Evolutionary conservation across 2,113 vertebrate species (phyloP), one percentile per base, ranked within the genome.

Genomic region (Bubo blakistoni): DNA sequence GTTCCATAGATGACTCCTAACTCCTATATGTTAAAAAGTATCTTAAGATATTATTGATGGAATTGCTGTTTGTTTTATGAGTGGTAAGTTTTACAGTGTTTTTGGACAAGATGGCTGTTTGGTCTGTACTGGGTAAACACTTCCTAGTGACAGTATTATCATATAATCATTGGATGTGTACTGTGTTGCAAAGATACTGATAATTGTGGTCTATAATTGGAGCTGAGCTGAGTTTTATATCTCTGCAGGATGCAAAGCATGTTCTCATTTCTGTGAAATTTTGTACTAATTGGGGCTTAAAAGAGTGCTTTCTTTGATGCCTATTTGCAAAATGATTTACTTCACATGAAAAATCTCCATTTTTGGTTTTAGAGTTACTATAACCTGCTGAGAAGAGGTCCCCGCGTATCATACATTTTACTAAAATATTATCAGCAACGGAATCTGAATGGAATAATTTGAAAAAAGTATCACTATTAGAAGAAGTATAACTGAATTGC

Each of bases 231-330:
- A 92, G 51, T 32, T 95, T 96, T 90, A 40, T 83, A 65, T 90
- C 92, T 94, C 96, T 90, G 76, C 82, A 93, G 92, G 90, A 94
- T 63, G 71, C 90, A 94, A 96, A 96, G 59, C 83, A 66, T 86
- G 34, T 20, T 74, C 71, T 93, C 66, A 74, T 90, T 90, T 88
- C 81, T 73, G 71, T 55, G 32, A 95, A 93, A 70, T 91, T 88
- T 92, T 90, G 2, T 78, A 67, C 88, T 96, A 94, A 96, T 86
- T 93, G 42, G 58, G 51, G 9, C 52, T 93, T 95, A 63, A 93
- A 92, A 66, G 1, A 1, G 16, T 71, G 14, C 42, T 77, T 69
- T 77, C 67, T 88, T 92, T 86, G 71, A 90, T 93, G 38, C 5
- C n/a, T 55, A 51, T 70, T 93, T 93, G 49, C 71, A 83, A 90